Evolutionary conservation across 2,797 vertebrate genomes (phyloP).

Genomic region (Lagorchestes hirsutus): DNA sequence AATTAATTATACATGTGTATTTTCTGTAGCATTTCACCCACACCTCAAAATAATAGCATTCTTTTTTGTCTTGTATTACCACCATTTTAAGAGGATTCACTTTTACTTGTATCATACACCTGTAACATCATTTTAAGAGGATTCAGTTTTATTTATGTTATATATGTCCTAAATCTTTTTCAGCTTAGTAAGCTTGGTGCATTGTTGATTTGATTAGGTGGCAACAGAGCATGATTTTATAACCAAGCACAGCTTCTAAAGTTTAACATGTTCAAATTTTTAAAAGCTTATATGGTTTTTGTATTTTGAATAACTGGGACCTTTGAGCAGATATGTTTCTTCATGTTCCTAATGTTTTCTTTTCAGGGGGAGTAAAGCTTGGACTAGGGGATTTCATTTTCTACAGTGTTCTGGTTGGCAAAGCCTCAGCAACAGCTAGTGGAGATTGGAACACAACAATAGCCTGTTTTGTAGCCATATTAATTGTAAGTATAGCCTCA

Average conservation of each 20-base stretch:
- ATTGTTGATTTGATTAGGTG: neutral
- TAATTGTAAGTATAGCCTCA: conserved; percentile 93
- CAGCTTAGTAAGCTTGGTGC: neutral
- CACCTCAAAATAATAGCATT: neutral
- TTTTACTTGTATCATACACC: neutral
- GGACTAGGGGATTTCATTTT: conserved; percentile 99
- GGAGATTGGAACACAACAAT: conserved; percentile 99
- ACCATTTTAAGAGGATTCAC: neutral
- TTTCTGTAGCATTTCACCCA: neutral
- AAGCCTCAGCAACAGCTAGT: conserved; percentile 96
- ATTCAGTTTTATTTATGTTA: neutral
- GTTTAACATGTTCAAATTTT: neutral
- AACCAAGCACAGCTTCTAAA: neutral
- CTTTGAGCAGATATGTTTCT: neutral
- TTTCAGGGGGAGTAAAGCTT: conserved; percentile 96
- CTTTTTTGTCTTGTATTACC: neutral
- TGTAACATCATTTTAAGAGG: neutral
- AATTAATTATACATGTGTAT: neutral
- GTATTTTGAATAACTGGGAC: neutral
- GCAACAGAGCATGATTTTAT: neutral
- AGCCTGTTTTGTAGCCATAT: conserved; percentile 98
- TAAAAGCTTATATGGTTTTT: neutral
- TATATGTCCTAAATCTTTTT: neutral
- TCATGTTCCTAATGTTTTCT: conserved; percentile 71
- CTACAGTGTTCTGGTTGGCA: conserved; percentile 99